phyloP scores from a whole-genome alignment of 2,888 invertebrate genomes.

The Latrodectus hesperus region DNA sequence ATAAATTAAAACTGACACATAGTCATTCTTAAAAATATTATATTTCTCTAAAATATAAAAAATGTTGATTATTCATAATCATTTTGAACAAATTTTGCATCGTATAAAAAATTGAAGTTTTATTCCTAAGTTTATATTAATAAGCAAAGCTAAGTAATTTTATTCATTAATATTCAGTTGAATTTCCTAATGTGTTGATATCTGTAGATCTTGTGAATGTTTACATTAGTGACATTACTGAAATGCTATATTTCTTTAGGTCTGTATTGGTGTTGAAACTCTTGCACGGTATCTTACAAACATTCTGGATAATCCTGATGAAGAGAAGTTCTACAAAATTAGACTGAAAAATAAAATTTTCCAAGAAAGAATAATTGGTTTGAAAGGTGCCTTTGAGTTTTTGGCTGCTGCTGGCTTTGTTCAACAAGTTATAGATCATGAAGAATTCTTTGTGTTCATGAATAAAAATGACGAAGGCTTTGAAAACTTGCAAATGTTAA shows the following conservation, averaged over 20 bases:
- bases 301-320: constrained; percentile 87
- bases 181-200: too few species aligned
- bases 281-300: constrained; percentile 93
- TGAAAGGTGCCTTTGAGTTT: constrained; percentile 88
- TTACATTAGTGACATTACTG: too few species aligned
- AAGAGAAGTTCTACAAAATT: constrained; percentile 93
- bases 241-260: constrained; percentile 76
- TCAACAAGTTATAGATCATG: constrained; percentile 79
- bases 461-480: constrained; percentile 41
- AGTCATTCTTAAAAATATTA: too few species aligned
- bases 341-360: constrained; percentile 88
- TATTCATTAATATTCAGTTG: too few species aligned
- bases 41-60: too few species aligned
- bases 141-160: too few species aligned
- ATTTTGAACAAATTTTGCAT: too few species aligned
- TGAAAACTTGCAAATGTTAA: constrained; percentile 78
- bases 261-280: constrained; percentile 88
- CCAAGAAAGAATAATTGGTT: constrained; percentile 84
- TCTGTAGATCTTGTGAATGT: too few species aligned
- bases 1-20: too few species aligned
- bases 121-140: too few species aligned
- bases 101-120: too few species aligned
- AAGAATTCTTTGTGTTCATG: constrained; percentile 83
- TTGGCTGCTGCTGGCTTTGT: constrained; percentile 88
- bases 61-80: too few species aligned